Evolutionary conservation across 2,888 invertebrate genomes (phyloP).

Genomic region (Dicyrtomina minuta): DNA sequence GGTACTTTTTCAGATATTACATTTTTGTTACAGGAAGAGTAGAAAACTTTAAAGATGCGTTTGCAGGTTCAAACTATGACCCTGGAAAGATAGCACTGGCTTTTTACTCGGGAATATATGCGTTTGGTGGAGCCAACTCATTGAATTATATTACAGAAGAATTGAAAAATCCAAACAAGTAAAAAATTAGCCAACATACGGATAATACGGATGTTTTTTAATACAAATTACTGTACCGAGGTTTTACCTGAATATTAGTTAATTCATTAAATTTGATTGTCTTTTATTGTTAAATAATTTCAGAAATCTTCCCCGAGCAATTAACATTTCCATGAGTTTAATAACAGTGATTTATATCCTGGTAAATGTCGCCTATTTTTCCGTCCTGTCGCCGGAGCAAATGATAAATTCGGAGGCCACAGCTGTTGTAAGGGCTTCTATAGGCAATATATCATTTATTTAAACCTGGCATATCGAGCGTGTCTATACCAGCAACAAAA

Average conservation of each 20-base stretch:
- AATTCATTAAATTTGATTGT: background rate
- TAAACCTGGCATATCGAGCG: too few species aligned
- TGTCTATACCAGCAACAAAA: too few species aligned
- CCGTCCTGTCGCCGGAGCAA: constrained; percentile 77
- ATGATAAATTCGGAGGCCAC: constrained; percentile 81
- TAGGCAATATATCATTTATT: background rate
- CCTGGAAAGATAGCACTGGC: constrained; percentile 44
- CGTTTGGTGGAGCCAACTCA: constrained; percentile 46
- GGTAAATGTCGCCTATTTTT: constrained; percentile 88
- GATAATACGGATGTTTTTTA: too few species aligned
- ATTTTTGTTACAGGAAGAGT: constrained; percentile 27
- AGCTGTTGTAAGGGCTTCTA: constrained; percentile 71
- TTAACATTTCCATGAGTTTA: constrained; percentile 88
- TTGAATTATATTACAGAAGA: constrained; percentile 51
- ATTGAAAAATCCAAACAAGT: constrained; percentile 48
- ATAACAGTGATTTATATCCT: constrained; percentile 86
- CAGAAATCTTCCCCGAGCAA: constrained; percentile 88
- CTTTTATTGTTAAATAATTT: constrained; percentile 46
- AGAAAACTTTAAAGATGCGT: constrained; percentile 43
- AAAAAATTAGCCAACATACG: too few species aligned
- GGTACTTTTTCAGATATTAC: too few species aligned
- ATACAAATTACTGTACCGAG: too few species aligned
- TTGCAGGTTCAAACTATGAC: constrained; percentile 40
- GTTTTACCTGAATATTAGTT: background rate
- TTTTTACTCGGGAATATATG: constrained; percentile 49